Conservation (phyloP, 1,140 invertebrate species). For the Drosophila ananassae region DNA sequence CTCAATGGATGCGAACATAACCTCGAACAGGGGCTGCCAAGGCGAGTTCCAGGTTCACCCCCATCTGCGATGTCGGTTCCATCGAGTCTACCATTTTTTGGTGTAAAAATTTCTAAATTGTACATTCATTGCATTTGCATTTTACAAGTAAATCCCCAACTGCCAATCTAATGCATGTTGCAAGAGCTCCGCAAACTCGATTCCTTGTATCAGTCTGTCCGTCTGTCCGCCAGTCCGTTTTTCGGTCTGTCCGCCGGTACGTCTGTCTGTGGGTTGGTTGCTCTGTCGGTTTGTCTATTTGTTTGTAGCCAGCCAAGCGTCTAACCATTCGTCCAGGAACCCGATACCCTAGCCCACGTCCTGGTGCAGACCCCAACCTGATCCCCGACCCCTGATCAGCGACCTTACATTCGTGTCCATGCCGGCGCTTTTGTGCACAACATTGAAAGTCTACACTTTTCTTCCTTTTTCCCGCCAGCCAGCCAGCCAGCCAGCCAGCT, state of each 20-base stretch:
- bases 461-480: constrained; percentile 16
- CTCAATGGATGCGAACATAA: constrained; percentile 33
- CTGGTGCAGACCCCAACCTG: constrained; percentile 1
- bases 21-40: constrained; percentile 14
- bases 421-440: constrained; percentile 79
- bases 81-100: constrained; percentile 66
- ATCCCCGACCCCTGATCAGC: constrained; percentile 24
- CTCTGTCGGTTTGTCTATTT: constrained; percentile 57
- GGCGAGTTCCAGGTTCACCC: neutral
- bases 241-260: constrained; percentile 11
- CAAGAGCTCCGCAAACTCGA: constrained; percentile 58
- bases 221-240: neutral
- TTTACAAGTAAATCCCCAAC: constrained; percentile 82
- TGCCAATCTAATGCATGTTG: constrained; percentile 82
- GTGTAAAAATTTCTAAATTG: constrained; percentile 82
- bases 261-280: too few relatives aligned
- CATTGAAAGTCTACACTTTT: constrained; percentile 74
- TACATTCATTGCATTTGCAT: constrained; percentile 82
- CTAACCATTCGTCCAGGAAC: constrained; percentile 74
- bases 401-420: constrained; percentile 63
- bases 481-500: neutral
- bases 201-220: constrained; percentile 23
- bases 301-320: constrained; percentile 77
- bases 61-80: constrained; percentile 40
- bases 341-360: constrained; percentile 14